Conservation (phyloP, 2,888 invertebrate species). For the Heliconius aoede region DNA sequence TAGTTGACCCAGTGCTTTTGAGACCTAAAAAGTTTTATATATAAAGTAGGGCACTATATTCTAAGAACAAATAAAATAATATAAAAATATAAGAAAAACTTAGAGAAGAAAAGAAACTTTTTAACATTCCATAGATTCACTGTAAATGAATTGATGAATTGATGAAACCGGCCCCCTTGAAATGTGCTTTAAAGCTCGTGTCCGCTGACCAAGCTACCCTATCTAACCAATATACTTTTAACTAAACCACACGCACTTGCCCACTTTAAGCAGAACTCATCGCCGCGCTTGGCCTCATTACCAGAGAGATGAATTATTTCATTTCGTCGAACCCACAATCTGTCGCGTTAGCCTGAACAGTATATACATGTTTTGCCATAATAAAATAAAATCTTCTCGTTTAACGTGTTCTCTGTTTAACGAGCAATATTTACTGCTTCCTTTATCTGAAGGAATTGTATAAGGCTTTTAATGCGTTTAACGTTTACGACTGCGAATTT, state of each 20-base stretch:
- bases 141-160: too few relatives aligned
- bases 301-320: too few relatives aligned
- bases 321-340: too few relatives aligned
- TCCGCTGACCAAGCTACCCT: not conserved
- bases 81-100: not conserved
- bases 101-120: not conserved
- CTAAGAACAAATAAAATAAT: not conserved
- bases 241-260: not conserved
- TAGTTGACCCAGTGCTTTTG: not conserved
- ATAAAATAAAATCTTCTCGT: slow-evolving; percentile 20
- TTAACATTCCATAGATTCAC: too few relatives aligned
- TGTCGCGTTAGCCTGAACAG: too few relatives aligned
- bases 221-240: not conserved
- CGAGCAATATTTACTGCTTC: slow-evolving; percentile 22
- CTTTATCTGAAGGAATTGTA: slow-evolving; percentile 27
- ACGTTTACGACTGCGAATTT: slow-evolving; percentile 28
- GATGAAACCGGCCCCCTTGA: not conserved
- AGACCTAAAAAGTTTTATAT: not conserved
- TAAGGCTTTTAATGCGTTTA: slow-evolving; percentile 29
- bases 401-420: slow-evolving; percentile 19
- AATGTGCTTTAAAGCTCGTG: not conserved
- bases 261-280: too few relatives aligned
- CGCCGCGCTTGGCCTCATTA: too few relatives aligned
- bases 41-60: not conserved
- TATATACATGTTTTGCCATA: not conserved